Evolutionary conservation across 2,888 invertebrate genomes (phyloP).

Genomic region (Andrena bicolor): DNA sequence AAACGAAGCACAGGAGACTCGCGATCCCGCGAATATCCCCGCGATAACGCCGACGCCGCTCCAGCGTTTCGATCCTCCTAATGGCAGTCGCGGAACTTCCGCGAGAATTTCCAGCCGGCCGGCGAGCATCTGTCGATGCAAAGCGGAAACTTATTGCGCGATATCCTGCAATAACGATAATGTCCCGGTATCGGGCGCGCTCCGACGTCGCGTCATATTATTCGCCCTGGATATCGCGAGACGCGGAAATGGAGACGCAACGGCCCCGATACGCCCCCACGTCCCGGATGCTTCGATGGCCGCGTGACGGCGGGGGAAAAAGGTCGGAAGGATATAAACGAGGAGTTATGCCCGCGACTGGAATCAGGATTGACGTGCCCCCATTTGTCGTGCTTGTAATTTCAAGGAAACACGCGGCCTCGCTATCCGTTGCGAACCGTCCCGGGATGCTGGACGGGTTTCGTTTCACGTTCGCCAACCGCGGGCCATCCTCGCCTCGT

Average conservation of each 20-base stretch:
- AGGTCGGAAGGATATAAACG: slow-evolving; percentile 34
- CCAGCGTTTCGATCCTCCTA: slow-evolving; percentile 39
- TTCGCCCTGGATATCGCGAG: slow-evolving; percentile 52
- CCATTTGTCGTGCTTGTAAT: slow-evolving; percentile 41
- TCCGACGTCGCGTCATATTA: slow-evolving; percentile 52
- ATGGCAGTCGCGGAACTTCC: slow-evolving; percentile 31
- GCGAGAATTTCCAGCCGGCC: slow-evolving; percentile 24
- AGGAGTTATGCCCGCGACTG: slow-evolving; percentile 12
- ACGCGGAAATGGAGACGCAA: slow-evolving; percentile 46
- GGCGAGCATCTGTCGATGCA: slow-evolving; percentile 49
- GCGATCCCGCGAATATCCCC: slow-evolving; percentile 22
- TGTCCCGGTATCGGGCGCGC: slow-evolving; percentile 49
- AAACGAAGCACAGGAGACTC: slow-evolving; percentile 2
- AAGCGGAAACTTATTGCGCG: slow-evolving; percentile 61
- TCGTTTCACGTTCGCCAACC: neutral
- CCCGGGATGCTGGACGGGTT: neutral
- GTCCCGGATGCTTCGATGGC: slow-evolving; percentile 32
- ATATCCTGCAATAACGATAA: slow-evolving; percentile 66
- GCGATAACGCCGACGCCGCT: neutral
- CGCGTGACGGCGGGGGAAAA: slow-evolving; percentile 7
- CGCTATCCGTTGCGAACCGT: neutral
- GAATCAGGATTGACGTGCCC: slow-evolving; percentile 50
- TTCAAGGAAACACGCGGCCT: neutral
- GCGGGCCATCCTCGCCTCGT: neutral
- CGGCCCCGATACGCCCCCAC: slow-evolving; percentile 35